A percentile compares a stretch with the other conserved stretches of the same genome.
Evolutionary conservation across 2,113 vertebrate species (phyloP).

Genomic region (Python bivittatus): DNA sequence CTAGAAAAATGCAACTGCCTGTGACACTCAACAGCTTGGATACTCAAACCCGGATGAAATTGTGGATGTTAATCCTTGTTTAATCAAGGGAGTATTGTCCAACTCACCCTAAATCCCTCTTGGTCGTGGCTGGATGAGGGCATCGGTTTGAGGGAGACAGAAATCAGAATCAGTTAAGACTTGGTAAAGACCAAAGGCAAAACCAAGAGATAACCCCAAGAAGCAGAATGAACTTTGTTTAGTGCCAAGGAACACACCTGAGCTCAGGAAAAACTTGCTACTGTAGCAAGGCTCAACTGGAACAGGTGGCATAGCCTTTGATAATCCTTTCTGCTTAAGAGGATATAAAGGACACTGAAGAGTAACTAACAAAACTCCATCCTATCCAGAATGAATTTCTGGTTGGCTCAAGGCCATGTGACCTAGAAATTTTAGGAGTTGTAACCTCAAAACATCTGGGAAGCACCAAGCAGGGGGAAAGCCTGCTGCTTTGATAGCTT

Average conservation of each 20-base stretch:
- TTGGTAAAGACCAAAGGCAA: no score
- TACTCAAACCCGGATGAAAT: neutral
- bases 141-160: neutral
- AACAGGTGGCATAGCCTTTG: neutral
- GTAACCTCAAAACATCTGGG: no score
- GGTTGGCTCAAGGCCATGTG: no score
- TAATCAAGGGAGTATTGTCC: neutral
- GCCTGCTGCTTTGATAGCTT: no score
- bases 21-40: no score
- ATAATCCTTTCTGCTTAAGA: neutral
- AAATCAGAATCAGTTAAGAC: neutral
- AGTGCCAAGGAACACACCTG: neutral
- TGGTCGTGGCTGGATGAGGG: no score
- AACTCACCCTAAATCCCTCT: neutral
- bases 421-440: no score
- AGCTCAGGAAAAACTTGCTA: neutral
- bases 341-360: neutral
- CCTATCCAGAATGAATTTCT: no score
- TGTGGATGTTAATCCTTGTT: neutral
- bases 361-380: no score
- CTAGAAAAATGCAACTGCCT: no score
- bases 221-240: neutral
- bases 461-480: no score
- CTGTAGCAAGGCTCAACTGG: neutral
- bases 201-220: neutral